Evolutionary conservation across 2,888 invertebrate genomes (phyloP).

Genomic region (Calameuta filiformis): DNA sequence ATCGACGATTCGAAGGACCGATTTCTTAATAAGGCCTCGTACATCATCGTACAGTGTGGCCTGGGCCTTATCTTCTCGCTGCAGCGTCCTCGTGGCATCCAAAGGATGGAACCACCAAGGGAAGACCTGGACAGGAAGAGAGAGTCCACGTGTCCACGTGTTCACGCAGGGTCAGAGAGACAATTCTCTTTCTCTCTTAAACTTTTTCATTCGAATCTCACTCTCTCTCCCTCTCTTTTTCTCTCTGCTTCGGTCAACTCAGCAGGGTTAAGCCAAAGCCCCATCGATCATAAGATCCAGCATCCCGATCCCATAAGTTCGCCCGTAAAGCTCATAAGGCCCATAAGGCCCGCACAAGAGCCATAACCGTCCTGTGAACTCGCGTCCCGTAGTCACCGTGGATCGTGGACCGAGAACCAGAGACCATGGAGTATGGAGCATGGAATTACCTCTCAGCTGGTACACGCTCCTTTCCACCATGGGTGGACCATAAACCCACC

Average conservation of each 20-base stretch:
- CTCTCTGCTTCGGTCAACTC: conserved; percentile 24
- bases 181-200: not conserved
- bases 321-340: conserved; percentile 45
- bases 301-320: conserved; percentile 39
- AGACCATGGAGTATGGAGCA: not conserved
- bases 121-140: too few relatives aligned
- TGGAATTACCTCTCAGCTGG: conserved; percentile 4
- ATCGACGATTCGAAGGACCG: too few relatives aligned
- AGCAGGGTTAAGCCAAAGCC: conserved; percentile 51
- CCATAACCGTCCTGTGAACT: conserved; percentile 6
- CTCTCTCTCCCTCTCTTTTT: too few relatives aligned
- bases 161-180: conserved; percentile 5
- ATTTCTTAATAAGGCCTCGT: too few relatives aligned
- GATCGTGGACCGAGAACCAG: not conserved
- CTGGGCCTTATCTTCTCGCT: too few relatives aligned
- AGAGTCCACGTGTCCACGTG: too few relatives aligned
- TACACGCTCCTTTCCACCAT: too few relatives aligned
- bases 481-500: too few relatives aligned
- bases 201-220: too few relatives aligned
- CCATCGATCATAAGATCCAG: conserved; percentile 54
- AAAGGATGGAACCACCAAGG: too few relatives aligned
- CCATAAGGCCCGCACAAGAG: conserved; percentile 20
- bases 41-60: too few relatives aligned
- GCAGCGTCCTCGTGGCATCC: too few relatives aligned
- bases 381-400: not conserved